Conservation (phyloP, 2,113 vertebrate species). For the Anthoscopus minutus region DNA sequence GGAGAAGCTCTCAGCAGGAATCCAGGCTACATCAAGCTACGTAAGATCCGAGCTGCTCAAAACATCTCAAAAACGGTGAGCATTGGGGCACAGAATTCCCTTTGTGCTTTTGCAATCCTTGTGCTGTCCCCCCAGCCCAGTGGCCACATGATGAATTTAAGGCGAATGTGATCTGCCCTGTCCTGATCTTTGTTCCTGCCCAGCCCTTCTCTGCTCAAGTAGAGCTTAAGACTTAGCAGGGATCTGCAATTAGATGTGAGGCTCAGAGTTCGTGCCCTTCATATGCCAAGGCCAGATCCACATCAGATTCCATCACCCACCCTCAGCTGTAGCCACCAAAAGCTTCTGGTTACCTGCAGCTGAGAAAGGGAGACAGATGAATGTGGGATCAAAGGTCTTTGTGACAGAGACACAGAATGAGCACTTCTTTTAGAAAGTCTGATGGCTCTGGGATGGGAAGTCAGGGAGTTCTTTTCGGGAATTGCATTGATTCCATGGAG, state of each 20-base stretch:
- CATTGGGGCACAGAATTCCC: not conserved
- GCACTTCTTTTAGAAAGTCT: conserved; percentile 41
- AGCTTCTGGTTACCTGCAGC: conserved; percentile 18
- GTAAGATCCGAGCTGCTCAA: conserved; percentile 90
- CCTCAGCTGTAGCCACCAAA: not conserved
- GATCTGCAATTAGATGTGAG: not conserved
- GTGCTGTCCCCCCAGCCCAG: not conserved
- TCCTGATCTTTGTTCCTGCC: not conserved
- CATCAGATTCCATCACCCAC: conserved; percentile 16
- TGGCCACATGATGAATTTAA: conserved; percentile 68
- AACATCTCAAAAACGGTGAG: conserved; percentile 91
- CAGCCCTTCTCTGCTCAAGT: not conserved
- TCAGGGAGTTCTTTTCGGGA: not conserved
- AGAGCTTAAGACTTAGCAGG: not conserved
- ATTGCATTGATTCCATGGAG: not conserved
- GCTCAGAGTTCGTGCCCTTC: not conserved
- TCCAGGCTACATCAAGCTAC: conserved; percentile 91
- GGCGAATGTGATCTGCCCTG: conserved; percentile 70
- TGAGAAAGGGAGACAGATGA: conserved; percentile 20
- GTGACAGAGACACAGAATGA: conserved; percentile 28
- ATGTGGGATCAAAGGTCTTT: not conserved
- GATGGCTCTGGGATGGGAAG: conserved; percentile 47
- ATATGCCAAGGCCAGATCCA: conserved; percentile 36
- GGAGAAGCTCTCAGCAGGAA: conserved; percentile 89
- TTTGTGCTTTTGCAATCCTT: not conserved